A percentile compares a stretch with the other conserved stretches of the same genome.
Evolutionary conservation across 2,797 vertebrate species (phyloP).

Genomic region (Trachops cirrhosus): DNA sequence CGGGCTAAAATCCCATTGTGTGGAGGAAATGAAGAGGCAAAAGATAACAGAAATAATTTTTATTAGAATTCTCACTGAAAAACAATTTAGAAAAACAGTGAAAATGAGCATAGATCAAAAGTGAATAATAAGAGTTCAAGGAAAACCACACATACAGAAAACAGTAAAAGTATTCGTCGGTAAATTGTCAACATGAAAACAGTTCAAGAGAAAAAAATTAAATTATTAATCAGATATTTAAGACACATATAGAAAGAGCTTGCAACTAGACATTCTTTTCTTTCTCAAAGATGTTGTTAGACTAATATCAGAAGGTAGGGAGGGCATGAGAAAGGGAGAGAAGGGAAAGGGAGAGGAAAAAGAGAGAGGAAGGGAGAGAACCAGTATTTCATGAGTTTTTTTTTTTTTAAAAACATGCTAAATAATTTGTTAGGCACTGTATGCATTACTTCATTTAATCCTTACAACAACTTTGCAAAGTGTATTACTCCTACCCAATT

Average conservation of each 20-base stretch:
- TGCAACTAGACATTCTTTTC: conserved; percentile 54
- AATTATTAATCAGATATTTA: conserved; percentile 32
- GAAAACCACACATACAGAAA: conserved; percentile 46
- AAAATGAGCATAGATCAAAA: conserved; percentile 41
- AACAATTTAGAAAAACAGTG: conserved; percentile 65
- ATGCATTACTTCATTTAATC: neutral
- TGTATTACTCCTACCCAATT: neutral
- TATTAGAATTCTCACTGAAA: conserved; percentile 77
- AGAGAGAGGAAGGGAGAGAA: neutral
- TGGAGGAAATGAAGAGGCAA: conserved; percentile 71
- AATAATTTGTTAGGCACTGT: neutral
- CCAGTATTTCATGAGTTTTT: conserved; percentile 40
- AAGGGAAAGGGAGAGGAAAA: neutral
- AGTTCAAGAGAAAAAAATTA: conserved; percentile 12
- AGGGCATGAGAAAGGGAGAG: neutral
- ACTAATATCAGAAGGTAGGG: conserved; percentile 51
- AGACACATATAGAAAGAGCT: conserved; percentile 50
- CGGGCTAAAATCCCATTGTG: neutral
- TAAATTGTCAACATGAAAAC: conserved; percentile 41
- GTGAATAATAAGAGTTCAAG: conserved; percentile 52
- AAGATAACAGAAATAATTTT: conserved; percentile 71
- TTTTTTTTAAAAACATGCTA: neutral
- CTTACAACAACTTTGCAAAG: neutral
- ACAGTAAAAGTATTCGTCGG: neutral
- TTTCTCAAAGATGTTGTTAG: conserved; percentile 57